Percentiles rank a stretch among this genome's conserved stretches.
These are phyloP conservation scores for Mareca strepera DNA, from an alignment of 2,797 vertebrate genomes.

Conservation along the genomic window DNA sequence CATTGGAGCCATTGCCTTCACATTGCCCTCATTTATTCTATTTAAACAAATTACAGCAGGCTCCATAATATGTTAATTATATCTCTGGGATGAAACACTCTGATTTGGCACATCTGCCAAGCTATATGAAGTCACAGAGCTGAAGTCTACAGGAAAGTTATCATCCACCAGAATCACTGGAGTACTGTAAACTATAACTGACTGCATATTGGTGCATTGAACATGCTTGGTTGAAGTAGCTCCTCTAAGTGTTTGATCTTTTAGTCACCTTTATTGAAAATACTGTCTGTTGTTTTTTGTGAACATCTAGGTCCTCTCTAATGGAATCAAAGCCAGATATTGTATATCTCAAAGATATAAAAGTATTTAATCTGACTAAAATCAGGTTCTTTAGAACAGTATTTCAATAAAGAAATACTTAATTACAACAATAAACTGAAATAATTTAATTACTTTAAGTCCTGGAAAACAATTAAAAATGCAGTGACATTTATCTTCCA, in stretches of 20 bases:
- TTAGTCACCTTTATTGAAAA: neutral
- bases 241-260: neutral
- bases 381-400: neutral
- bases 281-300: neutral
- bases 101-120: neutral
- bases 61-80: neutral
- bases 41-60: neutral
- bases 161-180: accelerated
- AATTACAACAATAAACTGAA: neutral
- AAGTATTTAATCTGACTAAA: neutral
- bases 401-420: neutral
- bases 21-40: neutral
- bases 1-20: neutral
- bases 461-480: neutral
- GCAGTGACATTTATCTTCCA: neutral
- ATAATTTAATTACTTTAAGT: neutral
- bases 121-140: neutral
- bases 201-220: neutral
- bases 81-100: neutral
- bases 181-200: neutral
- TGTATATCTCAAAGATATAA: neutral
- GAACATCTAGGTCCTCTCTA: neutral
- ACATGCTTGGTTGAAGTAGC: neutral
- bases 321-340: neutral
- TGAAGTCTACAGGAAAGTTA: neutral